phyloP scores from a whole-genome alignment of 2,113 vertebrate species.

The Prunella fulvescens region DNA sequence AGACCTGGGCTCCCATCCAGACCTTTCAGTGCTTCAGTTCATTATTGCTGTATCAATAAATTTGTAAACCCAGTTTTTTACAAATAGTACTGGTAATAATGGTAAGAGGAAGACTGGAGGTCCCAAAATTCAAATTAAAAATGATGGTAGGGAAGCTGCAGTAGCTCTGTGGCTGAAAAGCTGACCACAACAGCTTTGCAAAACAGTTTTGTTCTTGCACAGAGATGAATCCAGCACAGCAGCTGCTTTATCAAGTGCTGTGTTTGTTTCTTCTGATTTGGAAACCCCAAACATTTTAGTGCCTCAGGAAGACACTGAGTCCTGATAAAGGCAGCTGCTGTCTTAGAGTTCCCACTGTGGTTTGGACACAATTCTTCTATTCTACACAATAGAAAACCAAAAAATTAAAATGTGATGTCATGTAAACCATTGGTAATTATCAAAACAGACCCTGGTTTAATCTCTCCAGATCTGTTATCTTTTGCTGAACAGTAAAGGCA shows the following conservation, averaged over 20 bases:
- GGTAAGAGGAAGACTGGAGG: background rate
- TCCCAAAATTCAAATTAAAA: background rate
- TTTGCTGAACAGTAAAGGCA: background rate
- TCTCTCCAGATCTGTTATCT: background rate
- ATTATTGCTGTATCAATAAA: background rate
- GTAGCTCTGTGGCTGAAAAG: background rate
- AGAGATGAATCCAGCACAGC: background rate
- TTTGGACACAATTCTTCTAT: background rate
- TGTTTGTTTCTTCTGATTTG: background rate
- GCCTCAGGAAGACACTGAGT: background rate
- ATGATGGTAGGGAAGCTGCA: background rate
- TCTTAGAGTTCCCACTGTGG: background rate
- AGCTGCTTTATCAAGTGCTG: background rate
- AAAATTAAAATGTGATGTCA: background rate
- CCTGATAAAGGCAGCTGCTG: background rate
- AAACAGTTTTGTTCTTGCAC: background rate
- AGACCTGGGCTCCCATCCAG: background rate
- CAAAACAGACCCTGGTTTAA: background rate
- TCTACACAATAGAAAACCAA: background rate
- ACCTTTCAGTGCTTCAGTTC: background rate
- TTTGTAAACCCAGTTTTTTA: background rate
- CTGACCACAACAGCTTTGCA: background rate
- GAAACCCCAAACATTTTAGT: background rate
- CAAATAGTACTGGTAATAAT: background rate
- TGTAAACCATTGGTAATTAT: background rate